A percentile compares a stretch with the other conserved stretches of the same genome.
Evolutionary conservation across 2,797 vertebrate genomes (phyloP).

Genomic region (Tenualosa ilisha): DNA sequence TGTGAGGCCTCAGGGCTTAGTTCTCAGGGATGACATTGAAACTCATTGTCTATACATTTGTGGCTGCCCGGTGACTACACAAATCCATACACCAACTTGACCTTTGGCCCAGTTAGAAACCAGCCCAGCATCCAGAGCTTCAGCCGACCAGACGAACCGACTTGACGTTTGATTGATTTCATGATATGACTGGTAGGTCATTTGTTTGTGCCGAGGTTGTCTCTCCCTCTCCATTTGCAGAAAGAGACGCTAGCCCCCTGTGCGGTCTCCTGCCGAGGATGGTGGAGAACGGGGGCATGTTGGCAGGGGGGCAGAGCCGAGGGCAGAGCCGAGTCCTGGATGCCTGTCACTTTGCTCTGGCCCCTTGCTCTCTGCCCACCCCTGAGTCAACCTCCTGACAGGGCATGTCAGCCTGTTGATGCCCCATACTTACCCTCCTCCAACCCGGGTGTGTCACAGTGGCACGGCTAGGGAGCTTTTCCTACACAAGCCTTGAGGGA

Average conservation of each 20-base stretch:
- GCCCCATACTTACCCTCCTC: not conserved
- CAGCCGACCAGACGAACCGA: not conserved
- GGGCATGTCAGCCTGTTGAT: slow-evolving; percentile 43
- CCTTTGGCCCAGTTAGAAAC: not conserved
- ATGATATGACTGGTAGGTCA: slow-evolving; percentile 25
- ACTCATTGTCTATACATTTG: not conserved
- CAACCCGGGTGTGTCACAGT: slow-evolving; percentile 13
- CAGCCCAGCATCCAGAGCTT: not conserved
- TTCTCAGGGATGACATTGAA: no score
- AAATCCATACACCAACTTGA: not conserved
- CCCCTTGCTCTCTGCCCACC: slow-evolving; percentile 10
- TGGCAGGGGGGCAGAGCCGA: slow-evolving; percentile 3
- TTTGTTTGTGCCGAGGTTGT: not conserved
- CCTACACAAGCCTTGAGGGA: slow-evolving; percentile 36
- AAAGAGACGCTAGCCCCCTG: not conserved
- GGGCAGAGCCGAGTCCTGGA: slow-evolving; percentile 28
- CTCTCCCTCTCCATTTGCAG: not conserved
- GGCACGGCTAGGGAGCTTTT: slow-evolving; percentile 19
- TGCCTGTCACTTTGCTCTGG: slow-evolving; percentile 25
- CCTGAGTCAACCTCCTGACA: slow-evolving; percentile 25
- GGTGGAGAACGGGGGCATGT: not conserved
- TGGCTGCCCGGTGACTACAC: not conserved
- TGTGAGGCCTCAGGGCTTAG: no score
- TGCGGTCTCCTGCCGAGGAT: not conserved
- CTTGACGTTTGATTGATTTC: slow-evolving; percentile 4